These are phyloP conservation scores for Rhadina sibilatrix DNA, from an alignment of 2,113 vertebrate genomes.

Conservation along the genomic window DNA sequence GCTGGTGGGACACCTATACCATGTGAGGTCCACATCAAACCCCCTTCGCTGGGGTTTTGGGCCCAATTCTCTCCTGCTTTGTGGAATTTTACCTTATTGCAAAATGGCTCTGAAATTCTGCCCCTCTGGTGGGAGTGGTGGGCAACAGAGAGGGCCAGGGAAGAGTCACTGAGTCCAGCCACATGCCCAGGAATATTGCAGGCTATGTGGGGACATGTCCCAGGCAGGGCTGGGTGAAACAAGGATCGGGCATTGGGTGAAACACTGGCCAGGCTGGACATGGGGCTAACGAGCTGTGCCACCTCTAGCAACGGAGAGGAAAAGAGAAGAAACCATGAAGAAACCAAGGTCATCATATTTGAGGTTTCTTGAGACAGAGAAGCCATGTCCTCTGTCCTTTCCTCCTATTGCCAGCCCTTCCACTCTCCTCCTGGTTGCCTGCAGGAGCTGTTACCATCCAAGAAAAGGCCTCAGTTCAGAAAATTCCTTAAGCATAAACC, in stretches of 20 bases:
- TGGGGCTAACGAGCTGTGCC: accelerated
- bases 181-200: accelerated
- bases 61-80: background rate
- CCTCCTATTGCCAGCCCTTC: accelerated
- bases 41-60: accelerated
- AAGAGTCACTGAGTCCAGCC: accelerated
- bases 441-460: background rate
- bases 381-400: background rate
- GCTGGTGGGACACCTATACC: background rate
- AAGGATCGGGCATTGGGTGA: background rate
- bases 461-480: background rate
- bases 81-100: background rate
- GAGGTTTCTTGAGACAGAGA: background rate
- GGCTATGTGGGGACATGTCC: background rate
- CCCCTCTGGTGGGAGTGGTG: background rate
- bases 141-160: background rate
- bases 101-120: background rate
- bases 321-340: background rate
- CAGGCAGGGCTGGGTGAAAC: background rate
- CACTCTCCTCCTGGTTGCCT: background rate
- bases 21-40: background rate
- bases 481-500: background rate
- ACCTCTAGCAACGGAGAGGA: accelerated
- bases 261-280: background rate
- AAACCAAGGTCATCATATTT: background rate